Evolutionary conservation across 2,888 invertebrate species (phyloP), one percentile per base, ranked within the genome.

Genomic region (Polydrusus pterygomalis): DNA sequence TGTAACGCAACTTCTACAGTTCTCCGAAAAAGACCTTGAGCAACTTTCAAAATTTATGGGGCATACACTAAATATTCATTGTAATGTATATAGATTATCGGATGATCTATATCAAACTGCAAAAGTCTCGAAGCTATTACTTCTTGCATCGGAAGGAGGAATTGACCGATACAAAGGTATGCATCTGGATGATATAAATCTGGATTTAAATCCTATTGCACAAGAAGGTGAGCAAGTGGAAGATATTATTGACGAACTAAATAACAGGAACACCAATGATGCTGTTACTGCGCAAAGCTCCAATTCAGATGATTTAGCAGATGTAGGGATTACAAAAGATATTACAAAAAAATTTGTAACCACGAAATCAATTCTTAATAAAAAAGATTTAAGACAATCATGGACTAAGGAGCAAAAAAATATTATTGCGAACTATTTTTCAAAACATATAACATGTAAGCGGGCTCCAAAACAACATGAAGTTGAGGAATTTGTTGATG

Each of bases 181-280:
- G 56, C 11, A 49, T 11, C 51, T 79, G 40, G 71, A 77, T 47
- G 70, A 79, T 17, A 79, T 77, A 30, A 43, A 77, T 58, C 49
- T 75, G 58, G 65, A 75, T 60, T 79, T 79, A 75, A 79, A 79
- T 67, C 96, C 97, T 0, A 49, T 49, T 49, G n/a, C n/a, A n/a
- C 18, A 9, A 18, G 49, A 49, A 10, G 18, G 18, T 9, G 17
- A 18, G 7, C 18, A 49, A 6, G 18, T 49, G 18, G 18, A 49
- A 18, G 11, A 49, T 18, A 38, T 38, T 38, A 6, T 7, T 38
- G 9, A 7, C 38, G 7, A 6, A 38, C 9, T 38, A 9, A 38
- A 7, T 7, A 38, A 7, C 9, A 6, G 9, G 9, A 38, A 38
- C 9, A 38, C 9, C 7, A 38, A 38, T 38, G 38, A n/a, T n/a